Evolutionary conservation across 1,140 invertebrate species (phyloP), one percentile per base, ranked within the genome.

Genomic region (Drosophila varians): DNA sequence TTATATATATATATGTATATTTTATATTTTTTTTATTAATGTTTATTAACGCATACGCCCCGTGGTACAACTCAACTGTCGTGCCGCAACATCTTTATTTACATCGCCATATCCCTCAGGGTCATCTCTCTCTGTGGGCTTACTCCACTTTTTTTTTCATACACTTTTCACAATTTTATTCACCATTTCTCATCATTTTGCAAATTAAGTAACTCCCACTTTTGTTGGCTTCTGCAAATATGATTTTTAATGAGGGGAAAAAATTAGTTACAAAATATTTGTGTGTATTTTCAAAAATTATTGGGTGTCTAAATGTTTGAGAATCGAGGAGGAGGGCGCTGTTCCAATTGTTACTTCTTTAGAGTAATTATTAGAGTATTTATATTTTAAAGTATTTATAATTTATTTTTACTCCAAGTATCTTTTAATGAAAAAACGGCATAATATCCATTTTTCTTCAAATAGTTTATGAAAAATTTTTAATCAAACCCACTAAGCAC

Each of bases 41-140:
- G 1, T 26, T 34, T 78, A 49, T 79, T 61, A 76, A 66, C 65
- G 66, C 66, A 76, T 80, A 76, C 72, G 77, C 77, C 77, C 77
- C 55, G 56, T 75, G 52, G 77, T 72, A 71, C 71, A n/a, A n/a
- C 56, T 38, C 25, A 38, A 11, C 28, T 31, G 64, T 38, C 53
- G 31, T 74, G 57, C 18, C 23, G 14, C 25, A 48, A 47, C 45
- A 47, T 26, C 45, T 9, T 14, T 11, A 47, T 42, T 18, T 18
- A 18, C 38, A 42, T 23, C 16, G 25, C 23, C 28, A 58, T 56
- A 56, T 4, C 38, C 40, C 77, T 71, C 77, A 80, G 77, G 77
- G 77, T 80, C 77, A 80, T 80, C 66, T 70, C 56, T 74, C n/a
- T n/a, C n/a, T 64, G 74, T 77, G 43, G 23, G 16, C 16, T 65